phyloP scores from a whole-genome alignment of 2,888 invertebrate species.

The Serripes groenlandicus region DNA sequence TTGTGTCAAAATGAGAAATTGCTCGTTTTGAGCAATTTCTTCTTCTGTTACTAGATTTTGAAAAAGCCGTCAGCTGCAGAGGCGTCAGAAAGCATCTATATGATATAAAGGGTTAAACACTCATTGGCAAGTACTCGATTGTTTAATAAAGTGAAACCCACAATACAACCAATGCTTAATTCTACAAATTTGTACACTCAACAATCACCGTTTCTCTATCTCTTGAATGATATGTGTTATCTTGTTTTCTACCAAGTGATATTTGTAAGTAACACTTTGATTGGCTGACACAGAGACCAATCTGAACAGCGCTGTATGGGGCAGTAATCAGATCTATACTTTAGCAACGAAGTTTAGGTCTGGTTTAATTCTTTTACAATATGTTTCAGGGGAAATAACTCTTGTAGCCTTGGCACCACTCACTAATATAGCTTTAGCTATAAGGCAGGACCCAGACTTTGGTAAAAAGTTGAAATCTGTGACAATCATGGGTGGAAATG shows the following conservation, averaged over 20 bases:
- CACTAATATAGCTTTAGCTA: conserved; percentile 87
- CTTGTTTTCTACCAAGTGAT: too few relatives aligned
- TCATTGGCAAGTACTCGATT: background rate
- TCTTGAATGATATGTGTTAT: too few relatives aligned
- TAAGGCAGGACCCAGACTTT: conserved; percentile 85
- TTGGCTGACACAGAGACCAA: too few relatives aligned
- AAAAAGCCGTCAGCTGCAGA: background rate
- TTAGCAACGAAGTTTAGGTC: too few relatives aligned
- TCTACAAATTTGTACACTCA: too few relatives aligned
- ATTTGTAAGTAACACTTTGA: too few relatives aligned
- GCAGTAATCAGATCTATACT: too few relatives aligned
- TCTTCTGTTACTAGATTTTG: background rate
- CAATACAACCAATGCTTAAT: background rate
- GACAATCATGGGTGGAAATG: conserved; percentile 83
- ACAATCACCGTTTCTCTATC: too few relatives aligned
- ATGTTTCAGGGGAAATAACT: conserved; percentile 81
- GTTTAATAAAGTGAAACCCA: background rate
- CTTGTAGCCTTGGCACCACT: conserved; percentile 86
- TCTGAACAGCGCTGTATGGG: too few relatives aligned
- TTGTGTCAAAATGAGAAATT: background rate
- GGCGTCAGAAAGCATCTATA: background rate
- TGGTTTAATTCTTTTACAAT: too few relatives aligned
- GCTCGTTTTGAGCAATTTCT: background rate
- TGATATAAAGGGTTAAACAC: background rate
- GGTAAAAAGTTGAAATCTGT: conserved; percentile 76